phyloP scores from a whole-genome alignment of 1,140 invertebrate species.

The Tetramorium parvispinum region DNA sequence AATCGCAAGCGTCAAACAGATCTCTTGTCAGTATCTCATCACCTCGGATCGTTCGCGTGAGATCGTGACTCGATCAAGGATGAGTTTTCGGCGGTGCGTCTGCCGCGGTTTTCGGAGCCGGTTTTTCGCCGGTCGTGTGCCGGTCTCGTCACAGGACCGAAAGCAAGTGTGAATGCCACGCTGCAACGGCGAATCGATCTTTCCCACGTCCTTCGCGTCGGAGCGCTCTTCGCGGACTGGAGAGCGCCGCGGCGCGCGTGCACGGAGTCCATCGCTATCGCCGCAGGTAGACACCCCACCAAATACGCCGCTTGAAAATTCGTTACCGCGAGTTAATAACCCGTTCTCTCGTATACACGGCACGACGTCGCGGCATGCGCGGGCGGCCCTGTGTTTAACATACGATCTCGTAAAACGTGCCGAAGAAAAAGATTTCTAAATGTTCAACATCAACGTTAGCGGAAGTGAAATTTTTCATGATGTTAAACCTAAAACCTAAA shows the following conservation, averaged over 20 bases:
- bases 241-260: constrained; percentile 76
- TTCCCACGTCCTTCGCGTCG: constrained; percentile 79
- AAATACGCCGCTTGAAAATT: constrained; percentile 76
- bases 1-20: background rate
- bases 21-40: background rate
- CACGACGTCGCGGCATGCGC: constrained; percentile 28
- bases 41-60: background rate
- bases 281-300: constrained; percentile 81
- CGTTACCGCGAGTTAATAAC: constrained; percentile 71
- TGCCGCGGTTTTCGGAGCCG: background rate
- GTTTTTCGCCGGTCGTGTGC: constrained; percentile 16
- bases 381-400: constrained; percentile 13
- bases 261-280: constrained; percentile 80
- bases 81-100: background rate
- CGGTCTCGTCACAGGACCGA: background rate
- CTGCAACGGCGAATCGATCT: constrained; percentile 68
- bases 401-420: constrained; percentile 15
- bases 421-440: background rate
- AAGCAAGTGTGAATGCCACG: constrained; percentile 50
- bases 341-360: constrained; percentile 45
- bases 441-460: background rate
- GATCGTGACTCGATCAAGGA: background rate
- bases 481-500: background rate
- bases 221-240: constrained; percentile 83
- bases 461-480: background rate